These are phyloP conservation scores for Phenganax marumi DNA, from an alignment of 92 coral and sea anemone genomes.

Conservation along the genomic window DNA sequence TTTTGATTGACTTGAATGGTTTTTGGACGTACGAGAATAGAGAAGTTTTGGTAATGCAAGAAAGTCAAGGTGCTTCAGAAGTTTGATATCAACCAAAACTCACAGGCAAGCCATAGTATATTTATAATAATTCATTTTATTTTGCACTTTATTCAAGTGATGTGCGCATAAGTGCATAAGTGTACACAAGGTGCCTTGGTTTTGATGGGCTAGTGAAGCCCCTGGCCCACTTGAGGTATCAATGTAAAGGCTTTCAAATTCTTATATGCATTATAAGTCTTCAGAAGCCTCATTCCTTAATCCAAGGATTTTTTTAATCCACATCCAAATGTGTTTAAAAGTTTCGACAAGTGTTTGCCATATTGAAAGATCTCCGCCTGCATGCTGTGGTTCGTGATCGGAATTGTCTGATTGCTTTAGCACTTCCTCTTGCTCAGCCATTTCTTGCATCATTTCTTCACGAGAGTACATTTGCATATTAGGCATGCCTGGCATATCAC, in stretches of 20 bases:
- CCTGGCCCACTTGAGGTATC: not conserved
- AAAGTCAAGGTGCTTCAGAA: constrained; percentile 50
- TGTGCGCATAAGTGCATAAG: not conserved
- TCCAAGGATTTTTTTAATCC: constrained; percentile 69
- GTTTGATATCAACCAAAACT: not conserved
- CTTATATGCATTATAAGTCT: constrained; percentile 26
- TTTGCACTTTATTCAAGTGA: not conserved
- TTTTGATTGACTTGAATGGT: constrained; percentile 92
- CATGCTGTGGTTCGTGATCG: constrained; percentile 23
- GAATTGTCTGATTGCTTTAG: constrained; percentile 46
- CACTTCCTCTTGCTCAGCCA: constrained; percentile 58
- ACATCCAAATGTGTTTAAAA: constrained; percentile 64
- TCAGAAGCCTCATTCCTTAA: constrained; percentile 53
- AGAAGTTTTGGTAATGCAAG: constrained; percentile 79
- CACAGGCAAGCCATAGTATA: not conserved
- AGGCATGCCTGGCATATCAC: constrained; percentile 98
- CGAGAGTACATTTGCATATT: constrained; percentile 99
- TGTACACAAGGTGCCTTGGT: not conserved
- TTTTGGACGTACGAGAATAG: constrained; percentile 98
- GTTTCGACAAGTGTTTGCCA: constrained; percentile 70
- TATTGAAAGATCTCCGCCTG: constrained; percentile 68
- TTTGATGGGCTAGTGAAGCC: no score
- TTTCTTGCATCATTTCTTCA: constrained; percentile 79
- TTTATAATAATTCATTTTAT: not conserved
- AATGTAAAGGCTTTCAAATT: not conserved